These are phyloP conservation scores for Melieria picta DNA, from an alignment of 2,888 invertebrate species.

Conservation along the genomic window DNA sequence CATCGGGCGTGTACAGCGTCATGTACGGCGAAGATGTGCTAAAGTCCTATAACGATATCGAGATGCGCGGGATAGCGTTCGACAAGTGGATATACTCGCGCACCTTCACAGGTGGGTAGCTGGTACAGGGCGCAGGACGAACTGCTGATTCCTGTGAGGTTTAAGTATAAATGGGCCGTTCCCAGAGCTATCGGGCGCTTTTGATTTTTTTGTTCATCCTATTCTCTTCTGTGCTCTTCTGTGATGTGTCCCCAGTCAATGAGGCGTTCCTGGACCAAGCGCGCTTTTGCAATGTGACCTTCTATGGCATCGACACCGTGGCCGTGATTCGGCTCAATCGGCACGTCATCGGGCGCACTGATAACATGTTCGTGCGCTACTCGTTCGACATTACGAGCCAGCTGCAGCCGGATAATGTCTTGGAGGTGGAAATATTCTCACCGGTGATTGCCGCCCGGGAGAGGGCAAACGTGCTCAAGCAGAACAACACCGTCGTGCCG, in stretches of 20 bases:
- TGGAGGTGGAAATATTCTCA: slow-evolving; percentile 74
- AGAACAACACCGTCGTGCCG: slow-evolving; percentile 65
- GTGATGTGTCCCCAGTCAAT: slow-evolving; percentile 39
- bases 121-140: too few relatives aligned
- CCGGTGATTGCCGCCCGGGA: slow-evolving; percentile 72
- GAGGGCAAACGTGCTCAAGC: slow-evolving; percentile 56
- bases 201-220: not conserved
- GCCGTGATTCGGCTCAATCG: slow-evolving; percentile 80
- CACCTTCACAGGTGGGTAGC: slow-evolving; percentile 72
- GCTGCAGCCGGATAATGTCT: slow-evolving; percentile 68
- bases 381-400: slow-evolving; percentile 73
- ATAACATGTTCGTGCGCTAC: slow-evolving; percentile 90
- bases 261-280: too few relatives aligned
- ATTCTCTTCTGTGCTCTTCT: not conserved
- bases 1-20: slow-evolving; percentile 63
- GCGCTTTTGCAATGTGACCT: slow-evolving; percentile 70
- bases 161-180: too few relatives aligned
- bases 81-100: slow-evolving; percentile 82
- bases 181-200: too few relatives aligned
- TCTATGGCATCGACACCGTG: slow-evolving; percentile 89
- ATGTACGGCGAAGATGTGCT: slow-evolving; percentile 62
- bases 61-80: slow-evolving; percentile 83
- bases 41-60: slow-evolving; percentile 79
- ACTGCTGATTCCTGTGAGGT: too few relatives aligned
- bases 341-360: slow-evolving; percentile 71